Conservation (phyloP, 2,797 vertebrate genomes). For the Poeciliopsis presidionis region DNA sequence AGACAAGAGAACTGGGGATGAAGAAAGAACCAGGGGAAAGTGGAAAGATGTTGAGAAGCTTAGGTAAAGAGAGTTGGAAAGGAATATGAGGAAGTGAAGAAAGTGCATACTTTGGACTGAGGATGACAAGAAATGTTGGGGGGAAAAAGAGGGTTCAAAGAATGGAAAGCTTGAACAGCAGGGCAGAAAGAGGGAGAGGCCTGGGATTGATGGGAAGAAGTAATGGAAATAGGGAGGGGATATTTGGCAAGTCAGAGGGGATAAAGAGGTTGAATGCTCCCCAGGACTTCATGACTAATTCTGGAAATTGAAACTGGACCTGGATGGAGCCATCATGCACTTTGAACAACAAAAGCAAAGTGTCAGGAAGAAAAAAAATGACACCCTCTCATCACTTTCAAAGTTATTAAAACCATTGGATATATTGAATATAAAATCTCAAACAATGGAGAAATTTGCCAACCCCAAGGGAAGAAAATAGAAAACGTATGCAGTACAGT, state of each 20-base stretch:
- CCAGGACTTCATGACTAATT: constrained; percentile 62
- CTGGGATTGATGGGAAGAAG: constrained; percentile 15
- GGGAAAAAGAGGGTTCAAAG: constrained; percentile 13
- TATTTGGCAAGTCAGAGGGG: constrained; percentile 21
- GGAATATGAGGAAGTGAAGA: background rate
- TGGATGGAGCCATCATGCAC: constrained; percentile 32
- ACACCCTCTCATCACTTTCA: constrained; percentile 62
- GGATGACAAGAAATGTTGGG: constrained; percentile 9
- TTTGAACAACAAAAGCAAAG: constrained; percentile 67
- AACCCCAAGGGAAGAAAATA: constrained; percentile 53
- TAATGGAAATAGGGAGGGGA: constrained; percentile 8
- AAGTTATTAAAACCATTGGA: constrained; percentile 68
- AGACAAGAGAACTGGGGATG: constrained; percentile 30
- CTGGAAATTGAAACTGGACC: constrained; percentile 64
- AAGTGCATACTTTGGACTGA: constrained; percentile 9
- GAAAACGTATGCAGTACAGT: constrained; percentile 55
- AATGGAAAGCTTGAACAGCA: background rate
- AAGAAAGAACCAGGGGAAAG: constrained; percentile 23
- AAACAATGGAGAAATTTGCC: constrained; percentile 64
- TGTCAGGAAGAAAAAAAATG: constrained; percentile 40
- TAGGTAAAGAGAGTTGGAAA: constrained; percentile 1
- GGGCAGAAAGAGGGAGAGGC: background rate
- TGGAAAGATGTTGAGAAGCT: constrained; percentile 27
- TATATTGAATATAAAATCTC: constrained; percentile 46
- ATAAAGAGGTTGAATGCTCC: constrained; percentile 11